Conservation (phyloP, 1,140 invertebrate species). For the Heterodera carotae region DNA sequence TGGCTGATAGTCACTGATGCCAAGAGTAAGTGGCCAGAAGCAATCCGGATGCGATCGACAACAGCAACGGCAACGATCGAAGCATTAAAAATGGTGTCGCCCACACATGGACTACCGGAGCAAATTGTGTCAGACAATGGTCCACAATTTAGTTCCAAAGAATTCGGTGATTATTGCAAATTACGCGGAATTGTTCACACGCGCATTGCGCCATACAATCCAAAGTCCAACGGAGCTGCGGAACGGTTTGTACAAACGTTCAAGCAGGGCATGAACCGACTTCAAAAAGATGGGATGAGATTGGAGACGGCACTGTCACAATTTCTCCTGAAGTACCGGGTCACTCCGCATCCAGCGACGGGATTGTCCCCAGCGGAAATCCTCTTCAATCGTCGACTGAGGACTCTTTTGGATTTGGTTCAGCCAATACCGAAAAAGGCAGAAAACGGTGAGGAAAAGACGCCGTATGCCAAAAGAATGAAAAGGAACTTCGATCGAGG, state of each 20-base stretch:
- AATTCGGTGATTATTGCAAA: conserved; percentile 60
- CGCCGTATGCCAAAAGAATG: too few relatives aligned
- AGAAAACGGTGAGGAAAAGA: too few relatives aligned
- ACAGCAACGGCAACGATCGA: conserved; percentile 9
- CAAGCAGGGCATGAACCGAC: too few relatives aligned
- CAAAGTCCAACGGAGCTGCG: too few relatives aligned
- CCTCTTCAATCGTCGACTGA: not conserved
- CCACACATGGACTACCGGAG: conserved; percentile 50
- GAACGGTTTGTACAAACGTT: too few relatives aligned
- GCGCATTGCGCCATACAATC: too few relatives aligned
- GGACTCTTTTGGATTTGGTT: not conserved
- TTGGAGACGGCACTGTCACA: not conserved
- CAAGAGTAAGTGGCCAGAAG: too few relatives aligned
- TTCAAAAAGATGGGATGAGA: conserved; percentile 29
- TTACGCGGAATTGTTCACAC: too few relatives aligned
- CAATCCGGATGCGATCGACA: not conserved
- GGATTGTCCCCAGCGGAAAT: not conserved
- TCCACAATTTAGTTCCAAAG: too few relatives aligned
- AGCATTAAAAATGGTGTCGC: too few relatives aligned
- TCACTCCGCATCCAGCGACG: not conserved
- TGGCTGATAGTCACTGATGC: not conserved
- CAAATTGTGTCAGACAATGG: conserved; percentile 59
- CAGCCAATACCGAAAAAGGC: not conserved
- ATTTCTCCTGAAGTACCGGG: too few relatives aligned
- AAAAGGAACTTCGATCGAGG: too few relatives aligned